A percentile compares a stretch with the other conserved stretches of the same genome.
These are phyloP conservation scores for Xestia rhomboidea DNA, from an alignment of 2,888 invertebrate genomes.

Conservation along the genomic window DNA sequence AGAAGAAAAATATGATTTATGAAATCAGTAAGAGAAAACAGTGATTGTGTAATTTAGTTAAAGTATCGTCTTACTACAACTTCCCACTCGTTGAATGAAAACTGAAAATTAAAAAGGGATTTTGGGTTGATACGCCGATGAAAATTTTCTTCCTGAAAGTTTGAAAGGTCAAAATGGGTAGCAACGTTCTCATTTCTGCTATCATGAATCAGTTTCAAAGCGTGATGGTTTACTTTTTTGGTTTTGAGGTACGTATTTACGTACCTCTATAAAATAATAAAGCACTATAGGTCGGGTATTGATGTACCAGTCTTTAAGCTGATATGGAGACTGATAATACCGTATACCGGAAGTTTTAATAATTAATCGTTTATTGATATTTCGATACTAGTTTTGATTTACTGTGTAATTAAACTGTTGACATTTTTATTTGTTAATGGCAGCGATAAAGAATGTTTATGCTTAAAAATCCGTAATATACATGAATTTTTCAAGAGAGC, in stretches of 20 bases:
- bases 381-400: slow-evolving; percentile 9
- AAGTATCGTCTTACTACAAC: neutral
- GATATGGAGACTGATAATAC: neutral
- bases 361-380: neutral
- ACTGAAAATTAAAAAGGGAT: slow-evolving; percentile 14
- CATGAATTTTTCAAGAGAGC: neutral
- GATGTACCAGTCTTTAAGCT: neutral
- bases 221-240: neutral
- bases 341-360: slow-evolving; percentile 13
- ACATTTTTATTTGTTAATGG: neutral
- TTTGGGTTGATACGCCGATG: neutral
- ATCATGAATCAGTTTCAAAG: slow-evolving; percentile 1
- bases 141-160: slow-evolving; percentile 30
- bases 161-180: slow-evolving; percentile 36
- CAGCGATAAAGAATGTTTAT: neutral
- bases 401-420: neutral
- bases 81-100: slow-evolving; percentile 5
- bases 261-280: neutral
- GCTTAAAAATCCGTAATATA: neutral
- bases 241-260: no score
- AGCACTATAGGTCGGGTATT: neutral
- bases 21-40: slow-evolving; percentile 7
- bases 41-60: slow-evolving; percentile 6
- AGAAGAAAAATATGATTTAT: slow-evolving; percentile 35
- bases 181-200: slow-evolving; percentile 13